A percentile compares a stretch with the other conserved stretches of the same genome.
Conservation (phyloP, 2,113 vertebrate species). For the Istiophorus platypterus region DNA sequence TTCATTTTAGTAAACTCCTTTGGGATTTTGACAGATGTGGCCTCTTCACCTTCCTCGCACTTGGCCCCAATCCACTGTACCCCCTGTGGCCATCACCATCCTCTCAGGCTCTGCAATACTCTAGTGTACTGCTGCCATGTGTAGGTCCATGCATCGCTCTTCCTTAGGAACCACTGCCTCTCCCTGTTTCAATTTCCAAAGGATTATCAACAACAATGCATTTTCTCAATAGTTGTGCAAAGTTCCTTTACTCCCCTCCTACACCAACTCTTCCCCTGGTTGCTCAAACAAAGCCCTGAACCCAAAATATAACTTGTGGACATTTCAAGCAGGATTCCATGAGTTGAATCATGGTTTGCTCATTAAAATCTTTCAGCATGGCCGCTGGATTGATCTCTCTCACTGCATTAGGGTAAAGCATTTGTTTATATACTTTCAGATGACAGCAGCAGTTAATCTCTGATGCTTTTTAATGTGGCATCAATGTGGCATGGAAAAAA, state of each 20-base stretch:
- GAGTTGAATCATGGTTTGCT: constrained; percentile 65
- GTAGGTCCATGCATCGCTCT: constrained; percentile 53
- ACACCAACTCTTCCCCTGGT: constrained; percentile 35
- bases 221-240: constrained; percentile 72
- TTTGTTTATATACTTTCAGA: constrained; percentile 76
- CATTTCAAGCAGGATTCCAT: constrained; percentile 68
- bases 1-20: constrained; percentile 34
- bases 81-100: constrained; percentile 54
- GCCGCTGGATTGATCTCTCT: constrained; percentile 34
- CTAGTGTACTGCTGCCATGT: constrained; percentile 38
- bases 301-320: constrained; percentile 62
- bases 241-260: constrained; percentile 58
- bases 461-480: constrained; percentile 73
- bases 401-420: constrained; percentile 45
- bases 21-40: constrained; percentile 60
- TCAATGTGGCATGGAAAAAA: constrained; percentile 48
- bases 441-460: constrained; percentile 76
- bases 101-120: constrained; percentile 54
- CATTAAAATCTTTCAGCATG: constrained; percentile 64
- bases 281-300: constrained; percentile 56
- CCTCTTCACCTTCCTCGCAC: constrained; percentile 56
- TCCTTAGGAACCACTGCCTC: constrained; percentile 54
- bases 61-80: constrained; percentile 50
- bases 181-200: constrained; percentile 78
- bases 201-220: constrained; percentile 79